Percentiles rank a stretch among this genome's conserved stretches.
phyloP scores from a whole-genome alignment of 2,113 vertebrate genomes.

The Azemiops feae region DNA sequence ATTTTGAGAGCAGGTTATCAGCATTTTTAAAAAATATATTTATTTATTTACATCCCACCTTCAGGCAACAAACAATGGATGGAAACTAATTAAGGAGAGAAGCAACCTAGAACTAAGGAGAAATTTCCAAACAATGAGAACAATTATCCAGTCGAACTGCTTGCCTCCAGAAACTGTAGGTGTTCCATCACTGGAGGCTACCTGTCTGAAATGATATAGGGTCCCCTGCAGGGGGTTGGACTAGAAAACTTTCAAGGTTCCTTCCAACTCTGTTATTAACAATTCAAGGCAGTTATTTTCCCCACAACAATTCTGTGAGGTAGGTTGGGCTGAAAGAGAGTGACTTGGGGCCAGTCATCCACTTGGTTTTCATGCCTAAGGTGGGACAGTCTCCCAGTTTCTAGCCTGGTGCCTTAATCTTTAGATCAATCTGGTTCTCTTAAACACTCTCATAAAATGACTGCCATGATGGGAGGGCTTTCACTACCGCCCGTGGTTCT shows the following conservation, averaged over 20 bases:
- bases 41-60: background rate
- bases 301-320: too few species aligned
- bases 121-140: background rate
- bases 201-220: background rate
- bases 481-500: background rate
- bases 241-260: too few species aligned
- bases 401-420: background rate
- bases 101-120: background rate
- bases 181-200: background rate
- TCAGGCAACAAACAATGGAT: background rate
- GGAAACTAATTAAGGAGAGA: background rate
- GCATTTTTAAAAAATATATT: background rate
- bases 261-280: too few species aligned
- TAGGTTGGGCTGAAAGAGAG: too few species aligned
- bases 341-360: too few species aligned
- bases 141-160: background rate
- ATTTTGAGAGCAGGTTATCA: background rate
- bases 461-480: background rate
- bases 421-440: background rate
- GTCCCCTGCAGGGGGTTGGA: background rate
- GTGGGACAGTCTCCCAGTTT: background rate
- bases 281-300: too few species aligned
- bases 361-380: too few species aligned
- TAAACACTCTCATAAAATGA: background rate
- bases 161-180: background rate